Percentiles rank a stretch among this genome's conserved stretches.
Conservation (phyloP, 2,888 invertebrate species). For the Petrophora chlorosata region DNA sequence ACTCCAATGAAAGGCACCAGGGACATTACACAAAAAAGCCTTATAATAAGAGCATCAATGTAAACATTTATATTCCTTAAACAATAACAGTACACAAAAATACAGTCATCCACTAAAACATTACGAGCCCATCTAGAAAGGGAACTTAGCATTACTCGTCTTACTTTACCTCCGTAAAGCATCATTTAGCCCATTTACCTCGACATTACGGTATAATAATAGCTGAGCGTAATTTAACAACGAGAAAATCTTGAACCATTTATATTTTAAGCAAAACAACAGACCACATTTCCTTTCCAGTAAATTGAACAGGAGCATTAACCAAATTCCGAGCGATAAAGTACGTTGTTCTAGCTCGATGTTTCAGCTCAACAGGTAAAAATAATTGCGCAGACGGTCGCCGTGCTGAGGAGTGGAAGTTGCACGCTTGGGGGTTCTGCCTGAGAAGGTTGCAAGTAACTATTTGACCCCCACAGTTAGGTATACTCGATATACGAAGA, state of each 20-base stretch:
- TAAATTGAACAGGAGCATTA: conserved; percentile 53
- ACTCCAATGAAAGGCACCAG: not conserved
- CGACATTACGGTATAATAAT: conserved; percentile 37
- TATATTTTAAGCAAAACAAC: conserved; percentile 34
- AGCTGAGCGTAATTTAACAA: conserved; percentile 34
- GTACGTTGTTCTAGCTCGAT: conserved; percentile 43
- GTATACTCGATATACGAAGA: no score
- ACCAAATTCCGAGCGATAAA: conserved; percentile 57
- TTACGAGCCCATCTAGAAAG: conserved; percentile 17
- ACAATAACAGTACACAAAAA: conserved; percentile 18
- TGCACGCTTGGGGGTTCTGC: no score
- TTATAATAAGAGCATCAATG: not conserved
- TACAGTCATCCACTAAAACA: conserved; percentile 18
- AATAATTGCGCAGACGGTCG: conserved; percentile 54
- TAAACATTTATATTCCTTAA: conserved; percentile 17
- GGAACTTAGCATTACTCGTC: conserved; percentile 17
- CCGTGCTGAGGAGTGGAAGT: conserved; percentile 15
- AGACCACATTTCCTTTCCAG: conserved; percentile 51
- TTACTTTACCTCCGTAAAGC: conserved; percentile 32
- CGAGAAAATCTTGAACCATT: conserved; percentile 32
- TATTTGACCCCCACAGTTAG: no score
- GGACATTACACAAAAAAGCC: not conserved
- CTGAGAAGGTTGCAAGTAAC: no score
- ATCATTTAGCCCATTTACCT: conserved; percentile 34
- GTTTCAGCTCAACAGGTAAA: conserved; percentile 61